Percentiles rank a stretch among this genome's conserved stretches.
Evolutionary conservation across 2,113 vertebrate species (phyloP).

Genomic region (Peromyscus polionotus): DNA sequence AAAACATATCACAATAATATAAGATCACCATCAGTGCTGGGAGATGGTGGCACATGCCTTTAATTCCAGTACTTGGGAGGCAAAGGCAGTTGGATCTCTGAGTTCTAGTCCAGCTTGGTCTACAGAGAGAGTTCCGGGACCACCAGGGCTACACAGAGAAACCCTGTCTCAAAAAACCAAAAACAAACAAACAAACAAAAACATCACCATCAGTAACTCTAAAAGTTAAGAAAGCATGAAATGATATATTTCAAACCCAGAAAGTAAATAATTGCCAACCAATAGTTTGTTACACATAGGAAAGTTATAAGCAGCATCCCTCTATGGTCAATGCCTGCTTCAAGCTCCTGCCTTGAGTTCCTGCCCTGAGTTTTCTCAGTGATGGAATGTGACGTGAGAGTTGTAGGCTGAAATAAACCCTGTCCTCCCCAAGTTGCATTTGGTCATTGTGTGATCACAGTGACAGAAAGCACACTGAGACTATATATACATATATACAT

Average conservation of each 20-base stretch:
- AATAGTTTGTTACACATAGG: too few relatives aligned
- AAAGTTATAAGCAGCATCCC: neutral
- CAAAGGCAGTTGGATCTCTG: neutral
- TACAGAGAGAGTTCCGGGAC: neutral
- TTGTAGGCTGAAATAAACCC: neutral
- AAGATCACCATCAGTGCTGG: neutral
- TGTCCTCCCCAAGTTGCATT: neutral
- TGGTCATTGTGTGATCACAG: neutral
- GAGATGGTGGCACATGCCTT: neutral
- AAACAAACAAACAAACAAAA: neutral
- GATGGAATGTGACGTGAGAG: neutral
- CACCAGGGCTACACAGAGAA: neutral
- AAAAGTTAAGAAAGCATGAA: neutral
- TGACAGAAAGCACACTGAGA: neutral
- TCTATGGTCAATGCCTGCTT: neutral
- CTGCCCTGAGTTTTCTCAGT: neutral
- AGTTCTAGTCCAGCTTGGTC: neutral
- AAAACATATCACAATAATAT: neutral
- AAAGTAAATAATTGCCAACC: neutral
- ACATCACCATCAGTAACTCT: neutral
- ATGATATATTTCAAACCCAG: neutral
- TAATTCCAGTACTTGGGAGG: neutral
- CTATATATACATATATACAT: neutral
- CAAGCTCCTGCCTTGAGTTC: neutral
- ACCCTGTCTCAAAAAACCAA: neutral